Evolutionary conservation across 1,140 invertebrate species (phyloP).

Genomic region (Papilio dardanus): DNA sequence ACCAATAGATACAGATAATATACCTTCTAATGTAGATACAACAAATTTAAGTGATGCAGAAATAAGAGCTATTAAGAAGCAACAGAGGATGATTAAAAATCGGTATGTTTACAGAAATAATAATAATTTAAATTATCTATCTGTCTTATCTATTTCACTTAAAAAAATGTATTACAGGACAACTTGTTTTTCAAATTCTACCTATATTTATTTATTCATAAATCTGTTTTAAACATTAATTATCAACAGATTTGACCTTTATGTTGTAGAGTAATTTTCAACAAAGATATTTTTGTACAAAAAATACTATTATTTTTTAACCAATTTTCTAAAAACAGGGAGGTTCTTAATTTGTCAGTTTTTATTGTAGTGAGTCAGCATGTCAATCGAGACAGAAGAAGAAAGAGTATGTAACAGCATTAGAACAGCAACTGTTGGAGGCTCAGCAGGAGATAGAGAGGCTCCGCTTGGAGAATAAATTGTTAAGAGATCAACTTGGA

Average conservation of each 20-base stretch:
- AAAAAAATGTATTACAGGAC: neutral
- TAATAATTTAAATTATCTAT: conserved; percentile 5
- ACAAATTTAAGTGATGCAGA: conserved; percentile 65
- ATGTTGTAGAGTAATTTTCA: too few relatives aligned
- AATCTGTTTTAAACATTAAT: too few relatives aligned
- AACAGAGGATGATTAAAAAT: conserved; percentile 96
- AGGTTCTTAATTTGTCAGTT: neutral
- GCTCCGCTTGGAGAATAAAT: conserved; percentile 84
- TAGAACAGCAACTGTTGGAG: conserved; percentile 89
- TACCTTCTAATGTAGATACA: conserved; percentile 46
- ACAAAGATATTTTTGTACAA: too few relatives aligned
- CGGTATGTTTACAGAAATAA: conserved; percentile 56
- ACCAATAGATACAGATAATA: conserved; percentile 36
- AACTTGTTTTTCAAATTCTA: too few relatives aligned
- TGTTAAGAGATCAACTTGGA: conserved; percentile 65
- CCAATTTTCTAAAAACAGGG: too few relatives aligned
- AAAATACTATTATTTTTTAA: too few relatives aligned
- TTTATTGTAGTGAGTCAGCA: conserved; percentile 89
- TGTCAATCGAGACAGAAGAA: conserved; percentile 95
- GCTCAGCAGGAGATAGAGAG: conserved; percentile 89
- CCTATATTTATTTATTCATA: too few relatives aligned
- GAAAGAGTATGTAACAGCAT: conserved; percentile 92
- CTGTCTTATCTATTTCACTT: neutral
- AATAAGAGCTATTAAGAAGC: conserved; percentile 86
- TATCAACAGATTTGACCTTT: too few relatives aligned